Percentiles rank a stretch among this genome's conserved stretches.
These are phyloP conservation scores for Shargacucullia verbasci DNA, from an alignment of 2,888 invertebrate genomes.

Conservation along the genomic window DNA sequence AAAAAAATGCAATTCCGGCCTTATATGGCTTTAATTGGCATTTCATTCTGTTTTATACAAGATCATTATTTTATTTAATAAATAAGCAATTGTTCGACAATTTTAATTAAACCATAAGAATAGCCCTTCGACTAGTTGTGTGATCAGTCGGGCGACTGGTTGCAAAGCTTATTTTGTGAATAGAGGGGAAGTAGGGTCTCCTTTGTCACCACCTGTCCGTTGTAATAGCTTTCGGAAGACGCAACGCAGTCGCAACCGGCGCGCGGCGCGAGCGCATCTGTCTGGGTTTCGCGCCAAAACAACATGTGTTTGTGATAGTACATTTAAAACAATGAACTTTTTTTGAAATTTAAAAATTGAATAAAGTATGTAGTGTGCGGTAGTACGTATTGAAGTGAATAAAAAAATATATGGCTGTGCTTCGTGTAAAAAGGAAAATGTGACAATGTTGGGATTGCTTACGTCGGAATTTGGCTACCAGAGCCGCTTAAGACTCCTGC, in stretches of 20 bases:
- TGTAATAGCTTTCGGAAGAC: conserved; percentile 86
- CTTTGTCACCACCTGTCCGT: conserved; percentile 86
- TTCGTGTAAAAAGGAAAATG: conserved; percentile 41
- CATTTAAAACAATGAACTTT: conserved; percentile 45
- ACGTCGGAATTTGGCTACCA: conserved; percentile 82
- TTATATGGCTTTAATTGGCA: conserved; percentile 4
- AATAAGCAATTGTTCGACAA: conserved; percentile 15
- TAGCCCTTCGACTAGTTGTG: conserved; percentile 44
- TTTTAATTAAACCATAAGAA: conserved; percentile 34
- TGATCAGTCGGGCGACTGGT: conserved; percentile 64
- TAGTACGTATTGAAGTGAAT: conserved; percentile 21
- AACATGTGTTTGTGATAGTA: conserved; percentile 60
- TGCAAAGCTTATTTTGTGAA: conserved; percentile 58
- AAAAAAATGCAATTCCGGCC: no score
- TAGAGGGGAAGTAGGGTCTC: conserved; percentile 82
- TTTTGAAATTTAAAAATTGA: no score
- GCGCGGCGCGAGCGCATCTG: conserved; percentile 82
- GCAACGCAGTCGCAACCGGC: conserved; percentile 72
- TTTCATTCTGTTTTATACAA: conserved; percentile 9
- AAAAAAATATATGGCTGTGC: conserved; percentile 22
- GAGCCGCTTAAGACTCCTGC: conserved; percentile 78
- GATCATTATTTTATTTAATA: conserved; percentile 8
- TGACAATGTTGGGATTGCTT: conserved; percentile 82
- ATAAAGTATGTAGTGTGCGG: conserved; percentile 21
- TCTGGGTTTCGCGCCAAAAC: conserved; percentile 79